phyloP scores from a whole-genome alignment of 2,888 invertebrate species.

The Zeuzera pyrina region DNA sequence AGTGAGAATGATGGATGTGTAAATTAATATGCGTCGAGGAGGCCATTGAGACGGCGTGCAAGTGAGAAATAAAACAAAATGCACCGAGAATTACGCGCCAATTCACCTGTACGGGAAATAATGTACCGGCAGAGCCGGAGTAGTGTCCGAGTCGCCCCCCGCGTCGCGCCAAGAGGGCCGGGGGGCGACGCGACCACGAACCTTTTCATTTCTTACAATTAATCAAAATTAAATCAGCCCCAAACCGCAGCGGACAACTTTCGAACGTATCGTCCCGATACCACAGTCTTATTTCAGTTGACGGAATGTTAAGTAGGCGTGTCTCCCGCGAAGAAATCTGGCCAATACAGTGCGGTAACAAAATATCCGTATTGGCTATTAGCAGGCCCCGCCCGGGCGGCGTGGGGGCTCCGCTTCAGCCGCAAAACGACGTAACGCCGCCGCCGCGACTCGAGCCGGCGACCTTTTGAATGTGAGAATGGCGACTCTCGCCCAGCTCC shows the following conservation, averaged over 20 bases:
- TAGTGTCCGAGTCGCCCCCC: no score
- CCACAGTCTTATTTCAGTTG: slow-evolving; percentile 34
- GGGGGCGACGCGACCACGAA: slow-evolving; percentile 20
- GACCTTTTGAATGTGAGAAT: slow-evolving; percentile 19
- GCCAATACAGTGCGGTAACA: slow-evolving; percentile 76
- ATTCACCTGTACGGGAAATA: slow-evolving; percentile 20
- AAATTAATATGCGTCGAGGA: slow-evolving; percentile 22
- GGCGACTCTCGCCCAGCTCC: slow-evolving; percentile 16
- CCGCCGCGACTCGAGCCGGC: background rate
- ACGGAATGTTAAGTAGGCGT: slow-evolving; percentile 44
- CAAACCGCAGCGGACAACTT: slow-evolving; percentile 23
- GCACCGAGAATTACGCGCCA: slow-evolving; percentile 23
- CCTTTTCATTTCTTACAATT: slow-evolving; percentile 70
- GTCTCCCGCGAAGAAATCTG: slow-evolving; percentile 67
- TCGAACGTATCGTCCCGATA: slow-evolving; percentile 24
- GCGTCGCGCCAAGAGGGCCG: background rate
- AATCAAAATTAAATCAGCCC: slow-evolving; percentile 69
- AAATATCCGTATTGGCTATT: slow-evolving; percentile 75
- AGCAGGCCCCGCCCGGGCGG: slow-evolving; percentile 62
- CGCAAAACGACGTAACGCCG: slow-evolving; percentile 21
- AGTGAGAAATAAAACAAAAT: slow-evolving; percentile 12
- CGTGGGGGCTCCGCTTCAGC: slow-evolving; percentile 21
- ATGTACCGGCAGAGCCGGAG: background rate
- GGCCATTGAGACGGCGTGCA: slow-evolving; percentile 22
- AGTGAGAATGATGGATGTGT: slow-evolving; percentile 14